These are phyloP conservation scores for Asobara japonica DNA, from an alignment of 1,140 invertebrate genomes.

Conservation along the genomic window DNA sequence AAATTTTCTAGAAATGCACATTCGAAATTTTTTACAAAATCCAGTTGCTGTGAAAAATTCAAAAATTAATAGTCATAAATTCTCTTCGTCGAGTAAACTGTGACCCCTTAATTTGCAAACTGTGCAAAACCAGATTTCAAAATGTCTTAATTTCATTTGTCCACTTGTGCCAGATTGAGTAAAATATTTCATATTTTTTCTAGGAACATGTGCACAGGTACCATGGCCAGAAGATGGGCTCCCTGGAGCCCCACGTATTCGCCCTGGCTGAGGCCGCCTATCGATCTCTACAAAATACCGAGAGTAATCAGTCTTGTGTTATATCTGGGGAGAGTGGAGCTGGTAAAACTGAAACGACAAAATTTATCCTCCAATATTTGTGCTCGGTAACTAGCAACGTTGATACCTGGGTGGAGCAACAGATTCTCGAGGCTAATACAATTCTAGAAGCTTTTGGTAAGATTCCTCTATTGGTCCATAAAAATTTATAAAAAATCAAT, in stretches of 20 bases:
- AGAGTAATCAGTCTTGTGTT: slow-evolving; percentile 86
- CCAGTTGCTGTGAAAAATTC: too few relatives aligned
- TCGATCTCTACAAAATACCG: slow-evolving; percentile 73
- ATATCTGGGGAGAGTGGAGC: slow-evolving; percentile 98
- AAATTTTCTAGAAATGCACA: too few relatives aligned
- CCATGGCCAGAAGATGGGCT: slow-evolving; percentile 82
- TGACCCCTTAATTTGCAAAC: too few relatives aligned
- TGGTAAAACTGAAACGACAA: slow-evolving; percentile 97
- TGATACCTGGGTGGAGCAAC: slow-evolving; percentile 94
- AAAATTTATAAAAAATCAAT: background rate
- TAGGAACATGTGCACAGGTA: slow-evolving; percentile 85
- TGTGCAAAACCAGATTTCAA: background rate
- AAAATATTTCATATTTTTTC: slow-evolving; percentile 36
- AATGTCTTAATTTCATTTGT: background rate
- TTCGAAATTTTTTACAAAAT: too few relatives aligned
- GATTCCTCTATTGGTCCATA: slow-evolving; percentile 32
- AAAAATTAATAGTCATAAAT: too few relatives aligned
- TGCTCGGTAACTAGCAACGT: slow-evolving; percentile 91
- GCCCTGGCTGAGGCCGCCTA: slow-evolving; percentile 90
- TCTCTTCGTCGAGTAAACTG: too few relatives aligned
- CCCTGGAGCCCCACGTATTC: slow-evolving; percentile 88
- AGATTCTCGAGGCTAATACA: slow-evolving; percentile 93
- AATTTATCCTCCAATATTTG: slow-evolving; percentile 94
- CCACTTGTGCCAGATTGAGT: background rate
- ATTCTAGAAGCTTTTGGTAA: slow-evolving; percentile 92